Evolutionary conservation across 2,888 invertebrate species (phyloP), one percentile per base, ranked within the genome.

Genomic region (Notodonta dromedarius): DNA sequence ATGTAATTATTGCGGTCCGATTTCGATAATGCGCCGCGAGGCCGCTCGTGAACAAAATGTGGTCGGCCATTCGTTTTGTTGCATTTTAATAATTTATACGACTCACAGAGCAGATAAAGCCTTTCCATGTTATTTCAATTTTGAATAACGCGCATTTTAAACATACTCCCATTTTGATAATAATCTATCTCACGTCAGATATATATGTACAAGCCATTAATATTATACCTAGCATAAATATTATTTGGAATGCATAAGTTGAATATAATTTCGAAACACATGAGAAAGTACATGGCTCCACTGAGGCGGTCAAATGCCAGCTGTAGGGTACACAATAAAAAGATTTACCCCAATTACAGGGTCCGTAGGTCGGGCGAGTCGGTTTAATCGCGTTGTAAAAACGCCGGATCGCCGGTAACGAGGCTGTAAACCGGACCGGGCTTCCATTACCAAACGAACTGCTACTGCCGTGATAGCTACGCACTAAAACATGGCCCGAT

Each of bases 1-100:
- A 90, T 92, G 92, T 93, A 92, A 93, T 93, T 91, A 91, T 86
- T 89, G 91, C 86, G 90, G 91, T 89, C 84, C 88, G 91, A 88
- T 91, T 91, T 86, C 90, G 91, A 92, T 92, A 91, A 91, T 91
- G 88, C 86, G 86, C 84, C 77, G 84, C 87, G 89, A 87, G 89
- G 87, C 86, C 85, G 87, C 73, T 75, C 79, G 82, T 83, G 86
- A 80, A 83, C 87, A 76, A 86, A 91, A 89, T 91, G 89, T 83
- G 90, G 89, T 89, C 84, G 83, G 76, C 74, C 82, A 82, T 83
- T 89, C 88, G 87, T 86, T 89, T 86, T 87, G 86, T 87, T 90
- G 87, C 84, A 89, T 91, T 91, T 92, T 88, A 89, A 91, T 91
- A 87, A 91, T 90, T 87, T 87, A 90, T 90, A 82, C 83, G 74